A percentile compares a stretch with the other conserved stretches of the same genome.
Evolutionary conservation across 2,113 vertebrate genomes (phyloP).

Genomic region (Okapia johnstoni): DNA sequence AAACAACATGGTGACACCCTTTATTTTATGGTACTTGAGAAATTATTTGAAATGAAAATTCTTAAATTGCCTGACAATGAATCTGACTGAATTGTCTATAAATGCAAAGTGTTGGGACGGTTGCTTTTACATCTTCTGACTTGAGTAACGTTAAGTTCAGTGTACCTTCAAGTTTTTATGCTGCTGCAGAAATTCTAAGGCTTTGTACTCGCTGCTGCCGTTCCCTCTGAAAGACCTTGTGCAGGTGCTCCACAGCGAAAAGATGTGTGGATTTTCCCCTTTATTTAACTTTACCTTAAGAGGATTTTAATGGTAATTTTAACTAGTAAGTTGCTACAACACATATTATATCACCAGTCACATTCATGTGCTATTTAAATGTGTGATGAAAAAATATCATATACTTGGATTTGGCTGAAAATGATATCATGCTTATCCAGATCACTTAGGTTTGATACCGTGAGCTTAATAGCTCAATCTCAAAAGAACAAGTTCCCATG

Average conservation of each 20-base stretch:
- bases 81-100: constrained; percentile 35
- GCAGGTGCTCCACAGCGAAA: background rate
- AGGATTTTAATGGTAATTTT: constrained; percentile 39
- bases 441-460: constrained; percentile 24
- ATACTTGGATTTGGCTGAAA: constrained; percentile 15
- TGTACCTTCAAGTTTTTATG: background rate
- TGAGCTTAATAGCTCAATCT: constrained; percentile 10
- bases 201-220: background rate
- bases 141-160: constrained; percentile 23
- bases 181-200: background rate
- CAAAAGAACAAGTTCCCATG: background rate
- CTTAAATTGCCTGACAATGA: constrained; percentile 38
- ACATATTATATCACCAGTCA: constrained; percentile 11
- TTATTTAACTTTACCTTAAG: constrained; percentile 50
- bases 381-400: constrained; percentile 23
- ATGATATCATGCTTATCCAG: constrained; percentile 12
- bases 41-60: constrained; percentile 51
- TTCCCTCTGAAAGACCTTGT: constrained; percentile 5
- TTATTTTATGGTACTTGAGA: constrained; percentile 26
- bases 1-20: background rate
- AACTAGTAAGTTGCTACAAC: constrained; percentile 28
- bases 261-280: background rate
- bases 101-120: constrained; percentile 38
- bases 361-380: constrained; percentile 33
- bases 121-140: background rate